phyloP scores from a whole-genome alignment of 2,113 vertebrate genomes.

The Myiopsitta monachus region DNA sequence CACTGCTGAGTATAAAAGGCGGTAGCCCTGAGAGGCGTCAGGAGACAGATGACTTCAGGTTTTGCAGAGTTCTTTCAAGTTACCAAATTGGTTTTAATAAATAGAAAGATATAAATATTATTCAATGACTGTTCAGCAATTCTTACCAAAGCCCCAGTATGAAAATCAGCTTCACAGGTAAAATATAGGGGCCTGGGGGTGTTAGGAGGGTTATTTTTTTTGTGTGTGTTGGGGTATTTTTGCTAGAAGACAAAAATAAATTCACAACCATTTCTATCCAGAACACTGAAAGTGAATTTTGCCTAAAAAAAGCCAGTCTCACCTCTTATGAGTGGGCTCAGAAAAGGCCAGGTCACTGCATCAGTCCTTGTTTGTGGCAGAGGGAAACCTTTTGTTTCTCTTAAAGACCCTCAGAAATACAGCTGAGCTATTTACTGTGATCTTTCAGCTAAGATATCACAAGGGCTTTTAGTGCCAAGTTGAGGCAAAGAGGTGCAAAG shows the following conservation, averaged over 20 bases:
- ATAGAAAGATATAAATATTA: neutral
- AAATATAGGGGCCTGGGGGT: accelerated
- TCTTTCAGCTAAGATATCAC: neutral
- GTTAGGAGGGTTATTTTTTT: neutral
- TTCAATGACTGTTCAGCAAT: neutral
- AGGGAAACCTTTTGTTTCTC: neutral
- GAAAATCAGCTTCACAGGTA: neutral
- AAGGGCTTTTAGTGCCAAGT: neutral
- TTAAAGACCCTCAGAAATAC: neutral
- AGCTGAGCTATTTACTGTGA: neutral
- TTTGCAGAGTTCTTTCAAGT: neutral
- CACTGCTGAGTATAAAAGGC: accelerated
- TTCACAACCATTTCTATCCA: neutral
- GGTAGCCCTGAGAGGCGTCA: neutral
- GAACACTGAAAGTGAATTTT: neutral
- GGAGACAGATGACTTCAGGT: neutral
- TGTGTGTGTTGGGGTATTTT: neutral
- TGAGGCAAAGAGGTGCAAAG: neutral
- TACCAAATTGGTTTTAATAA: neutral
- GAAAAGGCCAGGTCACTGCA: neutral
- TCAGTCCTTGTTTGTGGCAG: neutral
- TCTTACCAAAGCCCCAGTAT: neutral
- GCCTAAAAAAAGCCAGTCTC: neutral
- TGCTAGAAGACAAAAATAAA: neutral
- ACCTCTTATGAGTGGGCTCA: neutral